Base-by-base conservation (phyloP, 2,113 vertebrate species). In the Hyperopisus bebe region DNA sequence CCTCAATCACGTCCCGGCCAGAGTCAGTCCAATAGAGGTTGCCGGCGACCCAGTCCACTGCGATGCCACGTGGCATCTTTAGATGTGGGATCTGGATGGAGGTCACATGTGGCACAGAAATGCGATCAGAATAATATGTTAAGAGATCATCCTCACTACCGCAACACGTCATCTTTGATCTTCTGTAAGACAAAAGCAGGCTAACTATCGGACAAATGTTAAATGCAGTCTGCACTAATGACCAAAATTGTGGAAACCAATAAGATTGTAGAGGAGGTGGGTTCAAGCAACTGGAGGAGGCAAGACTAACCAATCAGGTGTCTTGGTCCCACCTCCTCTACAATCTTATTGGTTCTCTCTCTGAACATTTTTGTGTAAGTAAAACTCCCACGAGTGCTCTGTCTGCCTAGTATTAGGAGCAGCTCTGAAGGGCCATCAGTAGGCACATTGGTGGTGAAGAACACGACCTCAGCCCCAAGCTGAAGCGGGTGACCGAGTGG, bases 1-100 rank as follows among this genome's bases (percentile, higher is more conserved):
- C 98, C 92, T 99, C 98, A 0, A 99, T 99, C 5, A 99, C 98
- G 0, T 99, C 98, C 0, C 98, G 96, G 74, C 98, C 98, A 0
- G 98, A 98, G 94, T 99, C 98, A 0, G 98, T 99, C 98, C 98
- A 99, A 95, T 99, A 99, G 89, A 99, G 96, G 91, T 99, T 99
- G 46, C 97, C 97, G 0, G 98, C 98, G 44, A 99, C 98, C 98
- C 98, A 99, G 94, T 99, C 98, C 0, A 99, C 95, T 3, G 98
- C 98, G 0, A 99, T 98, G 3, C 98, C 98, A 53, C 98, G 95
- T 0, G 98, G 98, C 96, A 99, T 99, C 95, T 99, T 99, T 91
- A 99, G 94, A 88, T 97, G 97, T 0, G 97, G 97, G 92, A 99
- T 98, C 98, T 99, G 93, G 15, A 88, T 27, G n/a, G 62, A 27